These are phyloP conservation scores for Allygus modestus DNA, from an alignment of 2,888 invertebrate genomes.

Conservation along the genomic window DNA sequence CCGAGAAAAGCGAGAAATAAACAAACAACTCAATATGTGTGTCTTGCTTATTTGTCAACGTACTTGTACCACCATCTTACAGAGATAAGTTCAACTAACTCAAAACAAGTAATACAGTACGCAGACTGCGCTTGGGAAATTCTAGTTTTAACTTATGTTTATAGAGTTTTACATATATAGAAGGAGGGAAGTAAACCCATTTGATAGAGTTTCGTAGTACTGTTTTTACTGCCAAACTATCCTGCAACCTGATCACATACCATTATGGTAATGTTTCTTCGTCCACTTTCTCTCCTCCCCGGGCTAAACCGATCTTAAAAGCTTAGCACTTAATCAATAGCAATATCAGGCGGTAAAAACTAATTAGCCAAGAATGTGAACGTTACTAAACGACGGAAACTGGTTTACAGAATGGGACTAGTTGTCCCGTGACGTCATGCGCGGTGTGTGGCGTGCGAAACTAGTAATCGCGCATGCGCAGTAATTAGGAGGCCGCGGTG, in stretches of 20 bases:
- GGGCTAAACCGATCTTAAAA: background rate
- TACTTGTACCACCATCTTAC: no score
- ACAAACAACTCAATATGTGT: no score
- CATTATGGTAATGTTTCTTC: background rate
- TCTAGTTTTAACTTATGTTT: no score
- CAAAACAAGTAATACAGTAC: no score
- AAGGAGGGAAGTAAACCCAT: no score
- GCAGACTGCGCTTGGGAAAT: no score
- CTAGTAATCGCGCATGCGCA: background rate
- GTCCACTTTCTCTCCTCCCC: constrained; percentile 13
- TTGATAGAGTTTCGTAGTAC: no score
- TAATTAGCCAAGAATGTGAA: constrained; percentile 9
- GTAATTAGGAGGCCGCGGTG: background rate
- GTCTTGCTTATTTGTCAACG: no score
- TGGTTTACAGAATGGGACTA: constrained; percentile 7
- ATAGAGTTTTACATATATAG: no score
- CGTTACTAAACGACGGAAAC: background rate
- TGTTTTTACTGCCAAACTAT: no score
- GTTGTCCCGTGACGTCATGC: constrained; percentile 5
- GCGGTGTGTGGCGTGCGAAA: constrained; percentile 12
- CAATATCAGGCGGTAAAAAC: constrained; percentile 19
- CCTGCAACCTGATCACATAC: background rate
- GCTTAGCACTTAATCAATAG: constrained; percentile 22
- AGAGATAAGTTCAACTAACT: no score
- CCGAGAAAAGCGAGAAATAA: no score